These are phyloP conservation scores for Cantharis rufa DNA, from an alignment of 2,888 invertebrate genomes.

Conservation along the genomic window DNA sequence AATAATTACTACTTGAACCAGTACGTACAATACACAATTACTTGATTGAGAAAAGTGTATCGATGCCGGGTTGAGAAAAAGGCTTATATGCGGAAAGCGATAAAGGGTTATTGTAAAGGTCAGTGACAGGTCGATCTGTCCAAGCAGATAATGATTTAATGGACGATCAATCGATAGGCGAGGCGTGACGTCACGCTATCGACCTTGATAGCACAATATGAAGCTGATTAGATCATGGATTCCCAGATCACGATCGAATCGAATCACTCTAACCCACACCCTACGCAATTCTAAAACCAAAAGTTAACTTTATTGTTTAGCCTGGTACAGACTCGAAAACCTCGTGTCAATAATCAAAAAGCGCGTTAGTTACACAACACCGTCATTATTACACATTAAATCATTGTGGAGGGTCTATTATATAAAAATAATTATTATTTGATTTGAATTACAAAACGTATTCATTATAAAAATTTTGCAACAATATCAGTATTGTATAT, in stretches of 20 bases:
- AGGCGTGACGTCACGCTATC: conserved; percentile 44
- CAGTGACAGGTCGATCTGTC: conserved; percentile 44
- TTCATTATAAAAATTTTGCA: neutral
- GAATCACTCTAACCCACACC: conserved; percentile 32
- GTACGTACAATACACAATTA: neutral
- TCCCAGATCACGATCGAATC: conserved; percentile 37
- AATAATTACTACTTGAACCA: neutral
- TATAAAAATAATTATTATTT: neutral
- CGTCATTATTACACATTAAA: neutral
- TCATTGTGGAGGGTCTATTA: neutral
- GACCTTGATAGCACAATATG: conserved; percentile 40
- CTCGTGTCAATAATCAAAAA: conserved; percentile 19
- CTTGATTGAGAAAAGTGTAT: neutral
- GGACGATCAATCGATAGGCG: conserved; percentile 36
- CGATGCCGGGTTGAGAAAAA: neutral
- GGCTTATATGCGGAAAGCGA: neutral
- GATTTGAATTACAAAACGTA: neutral
- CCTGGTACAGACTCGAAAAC: conserved; percentile 1
- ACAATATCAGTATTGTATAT: neutral
- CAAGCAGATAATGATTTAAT: conserved; percentile 46
- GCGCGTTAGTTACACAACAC: neutral
- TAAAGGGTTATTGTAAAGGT: conserved; percentile 30
- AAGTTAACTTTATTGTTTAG: conserved; percentile 3
- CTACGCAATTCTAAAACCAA: conserved; percentile 6
- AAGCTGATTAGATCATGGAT: conserved; percentile 40